Conservation (phyloP, 2,888 invertebrate genomes). For the Cataglyphis albicans region DNA sequence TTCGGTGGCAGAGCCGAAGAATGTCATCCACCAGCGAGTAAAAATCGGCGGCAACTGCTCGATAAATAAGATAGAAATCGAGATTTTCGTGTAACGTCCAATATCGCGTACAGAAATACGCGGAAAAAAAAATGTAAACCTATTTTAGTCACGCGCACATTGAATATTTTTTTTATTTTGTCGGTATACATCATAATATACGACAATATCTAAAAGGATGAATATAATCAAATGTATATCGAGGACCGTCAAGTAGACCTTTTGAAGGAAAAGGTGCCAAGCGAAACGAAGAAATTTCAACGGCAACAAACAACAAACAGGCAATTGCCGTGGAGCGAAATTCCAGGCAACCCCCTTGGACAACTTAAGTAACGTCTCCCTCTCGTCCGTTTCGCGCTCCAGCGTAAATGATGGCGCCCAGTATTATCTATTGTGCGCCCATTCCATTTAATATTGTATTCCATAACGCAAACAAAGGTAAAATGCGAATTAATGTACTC, state of each 20-base stretch:
- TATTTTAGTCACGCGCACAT: background rate
- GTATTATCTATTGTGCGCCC: slow-evolving; percentile 85
- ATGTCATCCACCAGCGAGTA: slow-evolving; percentile 65
- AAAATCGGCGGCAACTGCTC: slow-evolving; percentile 61
- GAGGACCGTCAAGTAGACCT: background rate
- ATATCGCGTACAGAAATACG: background rate
- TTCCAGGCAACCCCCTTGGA: slow-evolving; percentile 65
- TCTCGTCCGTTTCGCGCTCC: slow-evolving; percentile 67
- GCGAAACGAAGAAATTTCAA: slow-evolving; percentile 51
- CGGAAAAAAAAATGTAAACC: background rate
- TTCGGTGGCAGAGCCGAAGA: slow-evolving; percentile 72
- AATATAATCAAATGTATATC: background rate
- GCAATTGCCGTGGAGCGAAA: slow-evolving; percentile 52
- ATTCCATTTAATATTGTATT: slow-evolving; percentile 86
- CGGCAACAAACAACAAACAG: slow-evolving; percentile 65
- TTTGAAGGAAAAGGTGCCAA: background rate
- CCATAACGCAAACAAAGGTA: slow-evolving; percentile 86
- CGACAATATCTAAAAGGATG: background rate
- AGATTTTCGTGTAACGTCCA: background rate
- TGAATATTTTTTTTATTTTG: background rate
- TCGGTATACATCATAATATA: background rate
- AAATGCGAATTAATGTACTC: slow-evolving; percentile 86
- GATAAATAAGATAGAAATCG: slow-evolving; percentile 27
- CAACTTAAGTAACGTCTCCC: slow-evolving; percentile 74
- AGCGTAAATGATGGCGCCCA: slow-evolving; percentile 83